phyloP scores from a whole-genome alignment of 1,140 invertebrate genomes.

The Conopomorpha cramerella region DNA sequence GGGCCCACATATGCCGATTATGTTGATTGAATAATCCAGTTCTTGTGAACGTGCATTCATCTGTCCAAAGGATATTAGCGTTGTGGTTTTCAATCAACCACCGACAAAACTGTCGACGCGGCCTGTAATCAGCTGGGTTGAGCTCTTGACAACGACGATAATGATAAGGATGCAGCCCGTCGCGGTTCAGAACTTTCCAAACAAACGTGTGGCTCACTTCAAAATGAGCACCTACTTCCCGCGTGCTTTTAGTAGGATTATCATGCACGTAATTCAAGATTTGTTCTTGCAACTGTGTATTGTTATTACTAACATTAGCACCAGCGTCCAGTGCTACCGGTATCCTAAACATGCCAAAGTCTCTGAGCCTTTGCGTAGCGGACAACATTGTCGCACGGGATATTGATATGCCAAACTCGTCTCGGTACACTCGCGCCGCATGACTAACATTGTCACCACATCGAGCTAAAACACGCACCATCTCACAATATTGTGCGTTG shows the following conservation, averaged over 20 bases:
- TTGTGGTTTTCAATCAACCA: background rate
- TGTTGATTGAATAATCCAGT: background rate
- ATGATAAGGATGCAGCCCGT: background rate
- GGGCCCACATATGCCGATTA: background rate
- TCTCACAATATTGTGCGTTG: no score
- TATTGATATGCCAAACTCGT: no score
- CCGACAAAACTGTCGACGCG: constrained; percentile 1
- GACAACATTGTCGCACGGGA: no score
- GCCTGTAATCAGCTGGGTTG: background rate
- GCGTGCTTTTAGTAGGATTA: background rate
- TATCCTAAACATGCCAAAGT: no score
- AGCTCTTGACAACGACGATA: background rate
- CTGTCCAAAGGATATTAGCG: background rate
- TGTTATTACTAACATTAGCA: no score
- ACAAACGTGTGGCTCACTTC: background rate
- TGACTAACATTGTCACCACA: no score
- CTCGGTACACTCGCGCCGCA: no score
- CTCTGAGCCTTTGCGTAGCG: no score
- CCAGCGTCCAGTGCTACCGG: no score
- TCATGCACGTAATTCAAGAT: constrained; percentile 1
- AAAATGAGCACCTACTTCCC: background rate
- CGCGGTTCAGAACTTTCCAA: constrained; percentile 1
- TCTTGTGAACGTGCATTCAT: constrained; percentile 1
- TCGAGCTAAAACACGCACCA: no score
- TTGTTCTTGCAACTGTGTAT: no score